These are phyloP conservation scores for Tragelaphus imberbis DNA, from an alignment of 2,113 vertebrate genomes.

Conservation along the genomic window DNA sequence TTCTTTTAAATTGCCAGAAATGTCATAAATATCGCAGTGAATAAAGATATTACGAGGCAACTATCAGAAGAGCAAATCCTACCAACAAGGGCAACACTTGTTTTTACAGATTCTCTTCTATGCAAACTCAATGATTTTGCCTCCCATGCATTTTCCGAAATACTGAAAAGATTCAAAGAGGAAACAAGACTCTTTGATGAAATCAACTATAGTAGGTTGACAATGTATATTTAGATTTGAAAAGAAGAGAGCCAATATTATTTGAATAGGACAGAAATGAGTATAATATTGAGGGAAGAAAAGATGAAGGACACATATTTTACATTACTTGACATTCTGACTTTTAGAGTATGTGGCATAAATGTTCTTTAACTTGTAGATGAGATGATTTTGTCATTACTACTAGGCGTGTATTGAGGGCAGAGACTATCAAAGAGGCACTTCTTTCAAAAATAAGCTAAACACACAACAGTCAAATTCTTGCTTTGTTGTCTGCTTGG, in stretches of 20 bases:
- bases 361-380: neutral
- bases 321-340: neutral
- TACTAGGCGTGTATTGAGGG: accelerated
- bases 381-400: neutral
- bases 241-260: neutral
- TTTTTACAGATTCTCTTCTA: neutral
- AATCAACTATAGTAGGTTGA: neutral
- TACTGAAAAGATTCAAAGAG: neutral
- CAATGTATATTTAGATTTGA: neutral
- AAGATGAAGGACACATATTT: neutral
- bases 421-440: neutral
- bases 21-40: neutral
- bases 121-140: neutral
- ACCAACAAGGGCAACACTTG: neutral
- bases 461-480: neutral
- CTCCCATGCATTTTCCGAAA: neutral
- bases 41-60: neutral
- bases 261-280: neutral
- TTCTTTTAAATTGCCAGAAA: neutral
- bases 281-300: neutral
- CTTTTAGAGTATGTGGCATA: neutral
- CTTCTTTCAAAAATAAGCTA: neutral
- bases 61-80: neutral
- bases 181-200: neutral
- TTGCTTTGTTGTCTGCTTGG: neutral